Percentiles rank a stretch among this genome's conserved stretches.
Evolutionary conservation across 2,888 invertebrate species (phyloP).

Genomic region (Patella caerulea): DNA sequence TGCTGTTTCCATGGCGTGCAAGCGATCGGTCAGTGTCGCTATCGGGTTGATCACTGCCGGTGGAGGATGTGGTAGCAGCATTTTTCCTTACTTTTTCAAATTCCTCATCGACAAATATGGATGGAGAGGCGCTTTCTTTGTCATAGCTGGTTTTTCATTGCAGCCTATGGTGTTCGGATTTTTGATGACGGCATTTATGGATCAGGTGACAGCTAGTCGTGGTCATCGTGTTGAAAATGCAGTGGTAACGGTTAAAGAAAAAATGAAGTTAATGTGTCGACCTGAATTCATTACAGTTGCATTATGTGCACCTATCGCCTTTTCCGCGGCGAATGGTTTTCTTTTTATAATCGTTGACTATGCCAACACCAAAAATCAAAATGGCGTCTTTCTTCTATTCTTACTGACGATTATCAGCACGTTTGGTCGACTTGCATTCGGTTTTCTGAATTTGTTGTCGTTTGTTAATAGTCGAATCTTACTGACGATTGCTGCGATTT

Average conservation of each 20-base stretch:
- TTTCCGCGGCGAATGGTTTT: neutral
- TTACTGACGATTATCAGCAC: neutral
- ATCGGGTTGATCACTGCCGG: neutral
- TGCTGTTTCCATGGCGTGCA: neutral
- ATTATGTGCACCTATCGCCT: neutral
- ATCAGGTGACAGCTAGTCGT: neutral
- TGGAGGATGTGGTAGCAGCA: neutral
- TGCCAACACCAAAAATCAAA: neutral
- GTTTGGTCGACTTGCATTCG: neutral
- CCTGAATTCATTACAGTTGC: neutral
- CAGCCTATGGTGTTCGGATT: neutral
- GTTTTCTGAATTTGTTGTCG: neutral
- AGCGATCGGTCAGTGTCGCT: neutral
- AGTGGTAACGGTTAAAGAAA: neutral
- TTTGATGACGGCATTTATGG: neutral
- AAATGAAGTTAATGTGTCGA: neutral
- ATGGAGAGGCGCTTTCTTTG: neutral
- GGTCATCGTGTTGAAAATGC: neutral
- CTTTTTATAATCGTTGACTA: neutral
- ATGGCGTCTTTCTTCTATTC: neutral
- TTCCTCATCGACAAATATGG: neutral
- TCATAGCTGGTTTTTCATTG: neutral
- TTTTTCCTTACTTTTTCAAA: neutral
- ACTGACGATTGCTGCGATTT: neutral
- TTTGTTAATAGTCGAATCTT: neutral